These are phyloP conservation scores for Tadarida brasiliensis DNA, from an alignment of 2,797 vertebrate species.

Conservation along the genomic window DNA sequence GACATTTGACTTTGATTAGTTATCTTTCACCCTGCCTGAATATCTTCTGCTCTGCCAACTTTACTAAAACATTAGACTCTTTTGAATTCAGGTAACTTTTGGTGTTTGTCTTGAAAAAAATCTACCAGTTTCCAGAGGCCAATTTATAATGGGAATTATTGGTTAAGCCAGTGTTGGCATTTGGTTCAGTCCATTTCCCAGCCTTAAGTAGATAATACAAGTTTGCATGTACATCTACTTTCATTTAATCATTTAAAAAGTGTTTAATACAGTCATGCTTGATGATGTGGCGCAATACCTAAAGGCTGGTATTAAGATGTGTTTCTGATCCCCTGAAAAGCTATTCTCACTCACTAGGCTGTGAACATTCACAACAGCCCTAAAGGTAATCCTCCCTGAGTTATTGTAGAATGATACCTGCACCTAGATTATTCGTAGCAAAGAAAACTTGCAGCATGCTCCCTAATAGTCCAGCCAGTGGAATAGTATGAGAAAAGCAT, in stretches of 20 bases:
- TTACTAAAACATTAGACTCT: not conserved
- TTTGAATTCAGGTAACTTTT: not conserved
- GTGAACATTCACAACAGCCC: constrained; percentile 72
- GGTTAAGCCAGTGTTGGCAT: not conserved
- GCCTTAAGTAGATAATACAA: constrained; percentile 46
- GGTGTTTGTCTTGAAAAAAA: constrained; percentile 36
- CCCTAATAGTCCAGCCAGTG: not conserved
- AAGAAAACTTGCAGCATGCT: constrained; percentile 38
- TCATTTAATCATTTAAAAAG: constrained; percentile 71
- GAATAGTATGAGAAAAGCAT: not conserved
- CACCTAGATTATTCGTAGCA: constrained; percentile 57
- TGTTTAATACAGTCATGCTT: constrained; percentile 70
- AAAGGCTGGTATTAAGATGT: constrained; percentile 71
- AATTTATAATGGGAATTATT: constrained; percentile 33
- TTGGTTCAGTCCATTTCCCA: constrained; percentile 66
- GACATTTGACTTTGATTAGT: constrained; percentile 56
- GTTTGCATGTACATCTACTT: constrained; percentile 45
- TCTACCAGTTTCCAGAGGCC: not conserved
- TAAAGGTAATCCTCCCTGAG: constrained; percentile 65
- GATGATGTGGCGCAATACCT: constrained; percentile 55
- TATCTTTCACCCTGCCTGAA: not conserved
- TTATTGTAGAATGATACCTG: constrained; percentile 62
- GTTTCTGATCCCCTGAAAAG: constrained; percentile 77
- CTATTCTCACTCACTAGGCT: constrained; percentile 75
- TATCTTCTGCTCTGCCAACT: constrained; percentile 30